Conservation (phyloP, 2,888 invertebrate genomes). For the Macropis europaea region DNA sequence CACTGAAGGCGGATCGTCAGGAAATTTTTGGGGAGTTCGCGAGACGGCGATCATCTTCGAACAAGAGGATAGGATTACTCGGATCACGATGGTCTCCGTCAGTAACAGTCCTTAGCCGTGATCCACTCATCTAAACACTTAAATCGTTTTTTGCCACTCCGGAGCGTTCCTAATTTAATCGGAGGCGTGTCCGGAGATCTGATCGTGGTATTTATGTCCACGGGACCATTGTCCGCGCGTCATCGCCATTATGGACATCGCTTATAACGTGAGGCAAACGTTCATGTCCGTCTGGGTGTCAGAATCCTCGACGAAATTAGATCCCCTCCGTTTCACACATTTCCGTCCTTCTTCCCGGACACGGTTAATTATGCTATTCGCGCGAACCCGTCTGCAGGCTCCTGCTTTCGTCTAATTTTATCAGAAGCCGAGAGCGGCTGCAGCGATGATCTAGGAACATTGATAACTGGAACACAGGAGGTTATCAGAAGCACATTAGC, state of each 20-base stretch:
- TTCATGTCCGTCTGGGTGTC: constrained; percentile 57
- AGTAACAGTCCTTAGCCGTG: constrained; percentile 42
- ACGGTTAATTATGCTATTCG: constrained; percentile 31
- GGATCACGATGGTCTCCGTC: constrained; percentile 31
- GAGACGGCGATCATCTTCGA: background rate
- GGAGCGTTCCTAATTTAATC: constrained; percentile 64
- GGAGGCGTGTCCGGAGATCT: constrained; percentile 63
- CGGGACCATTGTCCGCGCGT: constrained; percentile 62
- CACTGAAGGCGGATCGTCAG: too few relatives aligned
- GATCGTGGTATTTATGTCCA: constrained; percentile 66
- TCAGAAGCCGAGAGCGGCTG: background rate
- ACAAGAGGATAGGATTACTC: background rate
- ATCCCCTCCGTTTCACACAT: constrained; percentile 37
- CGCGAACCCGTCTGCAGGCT: constrained; percentile 1
- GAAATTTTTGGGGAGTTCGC: too few relatives aligned
- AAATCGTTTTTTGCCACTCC: constrained; percentile 58
- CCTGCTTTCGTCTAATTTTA: constrained; percentile 2
- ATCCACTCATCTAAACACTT: constrained; percentile 57
- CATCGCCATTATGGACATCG: constrained; percentile 60
- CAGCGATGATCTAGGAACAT: too few relatives aligned
- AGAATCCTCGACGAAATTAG: constrained; percentile 59
- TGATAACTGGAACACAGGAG: too few relatives aligned
- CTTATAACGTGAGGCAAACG: constrained; percentile 50
- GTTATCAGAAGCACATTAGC: too few relatives aligned
- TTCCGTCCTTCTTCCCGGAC: constrained; percentile 34